Conservation (phyloP, 2,797 vertebrate genomes). For the Tangara arthus region DNA sequence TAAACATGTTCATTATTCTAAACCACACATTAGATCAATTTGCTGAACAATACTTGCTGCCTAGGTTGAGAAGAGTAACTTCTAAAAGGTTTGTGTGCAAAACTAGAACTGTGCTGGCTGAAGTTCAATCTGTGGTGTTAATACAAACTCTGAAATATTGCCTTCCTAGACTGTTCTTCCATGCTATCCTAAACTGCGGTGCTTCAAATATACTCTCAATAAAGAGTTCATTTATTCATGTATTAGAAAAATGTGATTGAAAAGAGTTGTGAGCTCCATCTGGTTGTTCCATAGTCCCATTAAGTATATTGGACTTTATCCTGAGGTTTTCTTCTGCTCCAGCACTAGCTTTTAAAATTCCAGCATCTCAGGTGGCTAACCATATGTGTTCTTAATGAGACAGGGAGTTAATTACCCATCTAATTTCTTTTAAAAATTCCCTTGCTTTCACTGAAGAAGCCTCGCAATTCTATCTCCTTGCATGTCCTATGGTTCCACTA, state of each 20-base stretch:
- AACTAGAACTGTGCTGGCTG: background rate
- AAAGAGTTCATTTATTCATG: background rate
- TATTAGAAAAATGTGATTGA: background rate
- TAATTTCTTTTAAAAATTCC: slow-evolving; percentile 19
- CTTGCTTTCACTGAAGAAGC: background rate
- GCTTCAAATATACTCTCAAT: background rate
- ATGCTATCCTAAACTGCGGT: background rate
- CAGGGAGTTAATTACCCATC: slow-evolving; percentile 40
- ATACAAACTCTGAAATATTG: background rate
- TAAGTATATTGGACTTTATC: background rate
- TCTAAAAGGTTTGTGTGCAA: background rate
- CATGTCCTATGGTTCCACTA: background rate
- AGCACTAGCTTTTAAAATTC: slow-evolving; percentile 25
- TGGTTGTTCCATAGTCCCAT: background rate
- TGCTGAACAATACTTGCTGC: background rate
- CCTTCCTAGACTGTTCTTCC: background rate
- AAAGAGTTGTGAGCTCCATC: background rate
- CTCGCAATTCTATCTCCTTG: background rate
- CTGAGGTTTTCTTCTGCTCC: slow-evolving; percentile 19
- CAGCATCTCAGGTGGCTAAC: slow-evolving; percentile 44
- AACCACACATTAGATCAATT: background rate
- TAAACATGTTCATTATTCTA: background rate
- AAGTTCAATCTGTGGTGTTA: background rate
- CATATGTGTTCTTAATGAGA: slow-evolving; percentile 52
- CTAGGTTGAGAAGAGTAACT: background rate